Evolutionary conservation across 2,888 invertebrate species (phyloP).

Genomic region (Scaptomyza tumidula): DNA sequence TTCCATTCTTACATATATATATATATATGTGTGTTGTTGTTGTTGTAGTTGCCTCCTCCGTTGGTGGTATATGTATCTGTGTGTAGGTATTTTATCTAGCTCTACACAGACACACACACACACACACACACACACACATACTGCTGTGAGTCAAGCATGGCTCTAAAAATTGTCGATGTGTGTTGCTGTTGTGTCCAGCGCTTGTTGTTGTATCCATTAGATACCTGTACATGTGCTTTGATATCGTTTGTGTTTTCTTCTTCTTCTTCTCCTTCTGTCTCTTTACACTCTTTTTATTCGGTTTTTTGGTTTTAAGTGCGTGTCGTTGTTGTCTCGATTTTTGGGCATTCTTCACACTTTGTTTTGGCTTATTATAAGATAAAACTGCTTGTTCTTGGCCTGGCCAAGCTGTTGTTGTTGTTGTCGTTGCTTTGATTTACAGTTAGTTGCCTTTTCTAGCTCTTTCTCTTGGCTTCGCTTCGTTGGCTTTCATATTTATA

Average conservation of each 20-base stretch:
- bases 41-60: slow-evolving; percentile 47
- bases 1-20: slow-evolving; percentile 50
- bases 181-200: slow-evolving; percentile 50
- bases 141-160: slow-evolving; percentile 28
- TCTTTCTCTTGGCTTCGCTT: slow-evolving; percentile 6
- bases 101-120: neutral
- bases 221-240: slow-evolving; percentile 62
- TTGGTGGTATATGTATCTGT: slow-evolving; percentile 53
- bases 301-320: slow-evolving; percentile 46
- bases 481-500: slow-evolving; percentile 44
- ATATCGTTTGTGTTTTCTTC: slow-evolving; percentile 24
- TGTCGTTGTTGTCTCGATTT: slow-evolving; percentile 45
- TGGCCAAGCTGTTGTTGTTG: no score
- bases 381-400: slow-evolving; percentile 42
- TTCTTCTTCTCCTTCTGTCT: neutral
- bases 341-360: slow-evolving; percentile 38
- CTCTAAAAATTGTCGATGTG: slow-evolving; percentile 41
- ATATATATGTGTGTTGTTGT: slow-evolving; percentile 25
- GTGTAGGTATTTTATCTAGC: slow-evolving; percentile 56
- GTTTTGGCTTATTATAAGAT: slow-evolving; percentile 24
- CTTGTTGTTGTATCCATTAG: slow-evolving; percentile 66
- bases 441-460: slow-evolving; percentile 24
- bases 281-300: slow-evolving; percentile 2
- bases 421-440: slow-evolving; percentile 33
- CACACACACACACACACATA: neutral